Evolutionary conservation across 1,140 invertebrate species (phyloP), one percentile per base, ranked within the genome.

Genomic region (Akabosia matsudoensis): DNA sequence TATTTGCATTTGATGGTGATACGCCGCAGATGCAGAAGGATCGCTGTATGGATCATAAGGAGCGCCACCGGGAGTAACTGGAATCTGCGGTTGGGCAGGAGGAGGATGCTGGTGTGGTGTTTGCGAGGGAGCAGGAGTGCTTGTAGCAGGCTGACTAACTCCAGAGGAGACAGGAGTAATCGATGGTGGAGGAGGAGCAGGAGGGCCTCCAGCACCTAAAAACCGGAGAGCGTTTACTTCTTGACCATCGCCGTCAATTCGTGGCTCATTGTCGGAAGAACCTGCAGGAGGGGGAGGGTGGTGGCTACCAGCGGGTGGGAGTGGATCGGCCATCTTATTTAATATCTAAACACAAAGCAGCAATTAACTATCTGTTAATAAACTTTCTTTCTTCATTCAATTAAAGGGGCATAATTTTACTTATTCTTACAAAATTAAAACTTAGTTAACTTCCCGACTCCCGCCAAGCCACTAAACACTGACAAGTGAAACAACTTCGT

Each of bases 131-230:
- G 10, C 26, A 2, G 61, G 26, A 16, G 7, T 24, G 26, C 31
- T 24, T 31, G 28, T 24, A 1, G 24, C 26, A 67, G 24, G 61
- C n/a, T 67, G 61, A 67, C 61, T 67, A 67, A 67, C 61, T 67
- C 24, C 61, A 4, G 61, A 13, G 24, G 61, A 30, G 26, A 67
- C 61, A 30, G 61, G 61, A 67, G 61, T 67, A 67, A 67, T 67
- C 61, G 61, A 7, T 28, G 61, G 61, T 30, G 79, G 70, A 82
- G 61, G 61, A 82, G 89, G 24, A 56, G 78, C 74, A 54, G 67
- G 37, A 75, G 33, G 52, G 56, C 22, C 70, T 1, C 54, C 37
- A 31, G 34, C n/a, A 2, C 34, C 31, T 1, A 45, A 2, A 72
- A 72, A 72, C 7, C 33, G 3, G 16, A 34, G 30, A n/a, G 70